These are phyloP conservation scores for Trichopoda pennipes DNA, from an alignment of 2,888 invertebrate genomes.

Conservation along the genomic window DNA sequence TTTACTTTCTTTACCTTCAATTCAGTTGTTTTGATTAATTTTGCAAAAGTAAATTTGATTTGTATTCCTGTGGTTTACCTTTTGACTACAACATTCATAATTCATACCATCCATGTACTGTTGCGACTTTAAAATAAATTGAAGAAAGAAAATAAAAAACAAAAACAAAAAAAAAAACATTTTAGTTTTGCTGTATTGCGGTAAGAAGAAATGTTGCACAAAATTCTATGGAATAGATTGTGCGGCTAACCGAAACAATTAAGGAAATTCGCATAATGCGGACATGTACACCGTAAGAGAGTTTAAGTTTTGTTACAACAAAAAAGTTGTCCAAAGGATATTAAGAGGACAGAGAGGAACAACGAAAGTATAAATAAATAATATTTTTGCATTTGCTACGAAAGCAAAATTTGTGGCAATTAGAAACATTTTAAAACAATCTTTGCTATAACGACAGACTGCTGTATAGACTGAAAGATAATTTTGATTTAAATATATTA, in stretches of 20 bases:
- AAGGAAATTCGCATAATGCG: constrained; percentile 76
- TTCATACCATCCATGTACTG: constrained; percentile 34
- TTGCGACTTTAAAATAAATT: constrained; percentile 3
- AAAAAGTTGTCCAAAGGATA: constrained; percentile 32
- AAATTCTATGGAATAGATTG: constrained; percentile 79
- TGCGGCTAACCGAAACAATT: constrained; percentile 80
- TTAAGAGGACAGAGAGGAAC: background rate
- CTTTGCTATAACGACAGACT: constrained; percentile 55
- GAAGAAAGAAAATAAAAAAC: background rate
- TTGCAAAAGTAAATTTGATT: constrained; percentile 75
- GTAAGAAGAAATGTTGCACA: constrained; percentile 58
- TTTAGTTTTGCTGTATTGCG: constrained; percentile 48
- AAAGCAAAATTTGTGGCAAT: constrained; percentile 50
- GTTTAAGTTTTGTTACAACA: constrained; percentile 34
- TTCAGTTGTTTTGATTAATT: constrained; percentile 57
- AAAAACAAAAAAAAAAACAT: background rate
- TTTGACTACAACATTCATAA: constrained; percentile 68
- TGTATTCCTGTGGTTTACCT: constrained; percentile 79
- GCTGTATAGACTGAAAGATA: constrained; percentile 2
- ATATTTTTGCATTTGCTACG: constrained; percentile 49
- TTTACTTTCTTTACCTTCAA: background rate
- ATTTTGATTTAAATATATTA: constrained; percentile 45
- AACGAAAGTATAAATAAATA: constrained; percentile 9
- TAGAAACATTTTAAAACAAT: constrained; percentile 43
- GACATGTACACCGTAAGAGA: constrained; percentile 57